These are phyloP conservation scores for Crypturellus tataupa DNA, from an alignment of 2,797 vertebrate species.

Conservation along the genomic window DNA sequence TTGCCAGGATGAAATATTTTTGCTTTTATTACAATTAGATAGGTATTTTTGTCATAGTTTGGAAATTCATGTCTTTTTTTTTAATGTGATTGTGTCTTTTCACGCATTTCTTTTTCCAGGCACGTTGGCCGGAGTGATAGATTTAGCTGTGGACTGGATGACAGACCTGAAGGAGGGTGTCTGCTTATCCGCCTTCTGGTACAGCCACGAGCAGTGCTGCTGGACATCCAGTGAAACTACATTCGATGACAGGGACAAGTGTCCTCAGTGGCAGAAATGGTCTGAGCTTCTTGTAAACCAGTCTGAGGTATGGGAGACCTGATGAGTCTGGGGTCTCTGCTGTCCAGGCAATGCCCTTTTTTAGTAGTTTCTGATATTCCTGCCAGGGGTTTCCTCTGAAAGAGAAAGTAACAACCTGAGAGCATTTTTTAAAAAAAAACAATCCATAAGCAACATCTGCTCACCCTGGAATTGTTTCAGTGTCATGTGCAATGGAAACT, in stretches of 20 bases:
- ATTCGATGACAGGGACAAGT: constrained; percentile 96
- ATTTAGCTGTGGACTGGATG: constrained; percentile 99
- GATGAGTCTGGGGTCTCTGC: neutral
- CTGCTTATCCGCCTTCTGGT: constrained; percentile 94
- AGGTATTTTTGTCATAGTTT: neutral
- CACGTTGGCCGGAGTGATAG: constrained; percentile 94
- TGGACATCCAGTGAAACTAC: constrained; percentile 97
- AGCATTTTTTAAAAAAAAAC: neutral
- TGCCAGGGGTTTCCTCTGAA: neutral
- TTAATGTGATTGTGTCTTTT: neutral
- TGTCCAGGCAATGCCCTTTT: neutral
- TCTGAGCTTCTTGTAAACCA: constrained; percentile 93
- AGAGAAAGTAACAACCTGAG: neutral
- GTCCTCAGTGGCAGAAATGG: constrained; percentile 98
- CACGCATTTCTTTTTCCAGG: constrained; percentile 78
- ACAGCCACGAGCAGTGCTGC: constrained; percentile 98
- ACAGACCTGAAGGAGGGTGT: constrained; percentile 97
- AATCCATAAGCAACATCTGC: neutral
- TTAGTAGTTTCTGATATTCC: neutral
- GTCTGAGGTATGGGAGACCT: constrained; percentile 83
- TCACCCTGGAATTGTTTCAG: neutral
- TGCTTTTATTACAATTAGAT: neutral
- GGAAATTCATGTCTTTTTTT: neutral
- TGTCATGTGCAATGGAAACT: neutral
- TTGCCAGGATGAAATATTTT: fast-evolving